Conservation (phyloP, 2,113 vertebrate species). For the Lates calcarifer region DNA sequence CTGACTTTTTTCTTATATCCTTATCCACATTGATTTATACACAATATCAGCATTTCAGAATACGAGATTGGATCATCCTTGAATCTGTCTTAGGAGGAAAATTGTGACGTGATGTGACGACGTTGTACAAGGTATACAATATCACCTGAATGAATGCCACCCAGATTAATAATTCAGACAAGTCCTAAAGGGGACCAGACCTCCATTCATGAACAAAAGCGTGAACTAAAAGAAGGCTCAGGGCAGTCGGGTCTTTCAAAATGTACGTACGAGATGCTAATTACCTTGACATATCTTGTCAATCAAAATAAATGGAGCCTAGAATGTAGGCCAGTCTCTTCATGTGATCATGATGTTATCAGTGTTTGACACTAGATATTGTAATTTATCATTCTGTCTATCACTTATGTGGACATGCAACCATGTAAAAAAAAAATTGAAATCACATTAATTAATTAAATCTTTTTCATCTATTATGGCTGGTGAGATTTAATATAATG, state of each 20-base stretch:
- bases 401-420: constrained; percentile 4
- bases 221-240: constrained; percentile 50
- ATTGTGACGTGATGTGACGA: constrained; percentile 46
- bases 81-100: constrained; percentile 42
- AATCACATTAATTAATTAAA: constrained; percentile 10
- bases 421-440: neutral
- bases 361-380: constrained; percentile 38
- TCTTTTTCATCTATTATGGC: neutral
- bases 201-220: constrained; percentile 71
- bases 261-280: constrained; percentile 55
- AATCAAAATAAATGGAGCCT: constrained; percentile 61
- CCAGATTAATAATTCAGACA: constrained; percentile 78
- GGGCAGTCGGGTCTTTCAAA: constrained; percentile 34
- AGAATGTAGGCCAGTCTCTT: constrained; percentile 29
- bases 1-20: neutral
- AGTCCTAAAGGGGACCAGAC: constrained; percentile 57
- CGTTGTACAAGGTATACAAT: constrained; percentile 64
- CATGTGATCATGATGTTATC: constrained; percentile 32
- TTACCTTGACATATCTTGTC: constrained; percentile 47
- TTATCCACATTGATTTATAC: neutral
- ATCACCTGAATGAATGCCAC: constrained; percentile 73
- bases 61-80: neutral
- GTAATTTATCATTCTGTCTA: neutral
- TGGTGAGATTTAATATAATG: neutral
- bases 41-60: constrained; percentile 17